Evolutionary conservation across 2,797 vertebrate species (phyloP).

Genomic region (Semotilus atromaculatus): DNA sequence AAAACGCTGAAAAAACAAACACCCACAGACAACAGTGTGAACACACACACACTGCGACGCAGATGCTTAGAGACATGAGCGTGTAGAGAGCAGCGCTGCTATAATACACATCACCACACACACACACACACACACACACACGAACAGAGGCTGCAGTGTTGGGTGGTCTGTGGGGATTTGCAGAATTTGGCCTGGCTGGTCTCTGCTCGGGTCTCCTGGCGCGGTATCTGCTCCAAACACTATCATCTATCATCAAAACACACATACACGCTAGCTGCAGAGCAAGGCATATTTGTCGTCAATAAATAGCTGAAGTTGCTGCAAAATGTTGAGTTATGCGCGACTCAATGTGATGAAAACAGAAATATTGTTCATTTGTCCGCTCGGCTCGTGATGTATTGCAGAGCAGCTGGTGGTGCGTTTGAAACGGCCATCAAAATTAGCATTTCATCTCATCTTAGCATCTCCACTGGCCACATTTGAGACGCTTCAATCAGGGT

Average conservation of each 20-base stretch:
- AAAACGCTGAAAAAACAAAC: constrained; percentile 41
- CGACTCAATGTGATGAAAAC: constrained; percentile 40
- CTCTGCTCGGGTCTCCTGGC: constrained; percentile 86
- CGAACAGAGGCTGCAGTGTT: constrained; percentile 97
- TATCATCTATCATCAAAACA: constrained; percentile 95
- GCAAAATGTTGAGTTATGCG: constrained; percentile 33
- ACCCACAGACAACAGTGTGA: constrained; percentile 43
- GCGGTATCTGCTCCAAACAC: constrained; percentile 95
- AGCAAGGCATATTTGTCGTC: constrained; percentile 30
- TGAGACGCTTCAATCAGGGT: constrained; percentile 55
- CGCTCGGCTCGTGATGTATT: constrained; percentile 49
- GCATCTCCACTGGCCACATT: constrained; percentile 51
- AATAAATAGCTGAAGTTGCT: constrained; percentile 24
- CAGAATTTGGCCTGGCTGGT: constrained; percentile 97
- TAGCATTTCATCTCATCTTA: constrained; percentile 59
- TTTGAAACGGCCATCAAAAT: constrained; percentile 54
- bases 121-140: constrained; percentile 88
- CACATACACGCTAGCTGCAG: constrained; percentile 63
- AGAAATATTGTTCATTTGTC: constrained; percentile 56
- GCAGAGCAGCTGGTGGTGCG: constrained; percentile 52
- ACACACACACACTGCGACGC: constrained; percentile 53
- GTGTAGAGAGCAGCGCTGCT: not conserved
- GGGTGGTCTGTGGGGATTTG: constrained; percentile 96
- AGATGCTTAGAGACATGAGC: constrained; percentile 34
- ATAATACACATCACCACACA: constrained; percentile 69